Base-by-base conservation (phyloP, 2,888 invertebrate genomes). In the Calephelis perditalis region DNA sequence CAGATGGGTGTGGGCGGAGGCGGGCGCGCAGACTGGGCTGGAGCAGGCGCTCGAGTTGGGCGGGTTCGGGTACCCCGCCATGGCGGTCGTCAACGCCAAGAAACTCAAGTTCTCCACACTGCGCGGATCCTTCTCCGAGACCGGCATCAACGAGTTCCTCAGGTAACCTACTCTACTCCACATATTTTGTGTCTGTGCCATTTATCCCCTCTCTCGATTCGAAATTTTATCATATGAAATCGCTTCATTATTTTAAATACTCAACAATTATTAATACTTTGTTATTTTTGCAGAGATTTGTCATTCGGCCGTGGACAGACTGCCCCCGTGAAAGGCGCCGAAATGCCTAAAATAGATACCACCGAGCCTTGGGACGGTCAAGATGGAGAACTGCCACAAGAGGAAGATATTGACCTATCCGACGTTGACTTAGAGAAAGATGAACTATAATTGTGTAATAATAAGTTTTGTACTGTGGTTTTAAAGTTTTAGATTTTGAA, bases 41-140 rank as follows among this genome's bases (percentile, higher is more conserved):
- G 99, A 99, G 81, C 94, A 94, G 66, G 94, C 97, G 0, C 83
- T 99, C 45, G 99, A 98, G 77, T 95, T 99, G 68, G 99, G 99
- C 66, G 99, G 94, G 7, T 99, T 99, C 84, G 99, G 99, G 9
- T 99, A 99, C 84, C 99, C 99, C 2, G 99, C 99, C 1, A 95
- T 99, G 95, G 98, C 98, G 7, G 98, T 98, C 15, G 95, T 99
- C 62, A 99, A 98, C 86, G 93, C 95, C 11, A 97, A 98, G 84
- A 99, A 99, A 88, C 96, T 98, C 94, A 99, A 99, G 82, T 99
- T 96, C 90, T 96, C 99, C 0, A 92, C 97, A 7, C 92, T 99
- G 2, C 92, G 96, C 71, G 99, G 99, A 10, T 96, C 99, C 35
- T 99, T 99, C 91, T 97, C 97, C 0, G 94, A 95, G 75, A 95